Percentiles rank a stretch among this genome's conserved stretches.
Conservation (phyloP, 1,140 invertebrate genomes). For the Rhyzopertha dominica region DNA sequence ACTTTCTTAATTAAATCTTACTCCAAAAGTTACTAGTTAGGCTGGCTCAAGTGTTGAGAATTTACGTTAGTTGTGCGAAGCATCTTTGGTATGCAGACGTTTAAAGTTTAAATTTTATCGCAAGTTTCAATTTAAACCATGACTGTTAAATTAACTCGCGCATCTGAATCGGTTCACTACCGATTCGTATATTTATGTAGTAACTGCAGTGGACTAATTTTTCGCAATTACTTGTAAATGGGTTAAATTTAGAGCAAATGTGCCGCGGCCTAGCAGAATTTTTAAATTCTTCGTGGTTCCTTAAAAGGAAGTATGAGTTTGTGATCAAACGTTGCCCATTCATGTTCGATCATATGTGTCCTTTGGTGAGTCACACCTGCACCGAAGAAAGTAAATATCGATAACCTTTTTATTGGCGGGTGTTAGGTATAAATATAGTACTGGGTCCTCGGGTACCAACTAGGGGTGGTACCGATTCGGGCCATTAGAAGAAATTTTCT, state of each 20-base stretch:
- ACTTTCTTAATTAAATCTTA: no score
- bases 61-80: conserved; percentile 1
- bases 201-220: conserved; percentile 1
- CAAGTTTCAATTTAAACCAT: no score
- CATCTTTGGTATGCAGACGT: no score
- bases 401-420: conserved; percentile 6
- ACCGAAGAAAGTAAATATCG: conserved; percentile 19
- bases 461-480: not conserved
- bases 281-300: not conserved
- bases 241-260: no score
- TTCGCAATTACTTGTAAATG: not conserved
- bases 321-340: not conserved
- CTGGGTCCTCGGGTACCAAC: no score
- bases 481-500: conserved; percentile 3
- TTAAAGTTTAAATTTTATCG: no score
- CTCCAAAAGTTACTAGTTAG: not conserved
- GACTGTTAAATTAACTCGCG: no score
- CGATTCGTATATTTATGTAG: not conserved
- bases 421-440: no score
- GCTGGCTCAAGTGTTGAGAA: not conserved
- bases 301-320: not conserved
- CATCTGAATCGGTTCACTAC: no score
- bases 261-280: no score
- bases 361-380: conserved; percentile 19
- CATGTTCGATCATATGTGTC: conserved; percentile 2